phyloP scores from a whole-genome alignment of 2,888 invertebrate genomes.

The Lochmaea capreae region DNA sequence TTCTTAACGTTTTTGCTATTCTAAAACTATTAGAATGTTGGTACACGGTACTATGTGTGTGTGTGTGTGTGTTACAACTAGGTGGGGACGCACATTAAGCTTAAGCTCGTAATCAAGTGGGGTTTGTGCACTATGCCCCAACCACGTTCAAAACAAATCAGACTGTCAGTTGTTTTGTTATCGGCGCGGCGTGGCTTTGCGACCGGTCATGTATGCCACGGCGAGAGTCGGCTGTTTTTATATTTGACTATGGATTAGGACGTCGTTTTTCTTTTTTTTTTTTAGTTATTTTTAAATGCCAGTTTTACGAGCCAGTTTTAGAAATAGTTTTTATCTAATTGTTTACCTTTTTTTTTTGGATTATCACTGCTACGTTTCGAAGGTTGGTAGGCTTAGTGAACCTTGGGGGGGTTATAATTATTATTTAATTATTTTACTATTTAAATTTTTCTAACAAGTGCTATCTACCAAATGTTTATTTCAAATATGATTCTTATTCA shows the following conservation, averaged over 20 bases:
- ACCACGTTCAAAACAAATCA: slow-evolving; percentile 34
- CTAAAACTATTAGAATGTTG: slow-evolving; percentile 50
- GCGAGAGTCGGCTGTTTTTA: slow-evolving; percentile 31
- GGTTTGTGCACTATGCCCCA: slow-evolving; percentile 37
- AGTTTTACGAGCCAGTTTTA: slow-evolving; percentile 47
- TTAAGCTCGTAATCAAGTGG: slow-evolving; percentile 21
- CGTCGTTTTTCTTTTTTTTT: slow-evolving; percentile 12
- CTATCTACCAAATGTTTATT: too few species aligned
- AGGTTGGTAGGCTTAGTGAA: slow-evolving; percentile 27
- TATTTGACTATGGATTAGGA: slow-evolving; percentile 42
- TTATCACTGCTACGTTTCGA: slow-evolving; percentile 16
- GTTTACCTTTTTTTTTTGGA: slow-evolving; percentile 19
- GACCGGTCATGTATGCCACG: slow-evolving; percentile 35
- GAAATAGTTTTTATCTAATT: slow-evolving; percentile 31
- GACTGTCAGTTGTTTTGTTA: slow-evolving; percentile 36
- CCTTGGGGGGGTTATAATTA: slow-evolving; percentile 23
- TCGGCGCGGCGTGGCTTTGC: slow-evolving; percentile 34
- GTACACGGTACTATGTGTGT: slow-evolving; percentile 42
- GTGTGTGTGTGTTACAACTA: slow-evolving; percentile 23
- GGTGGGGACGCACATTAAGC: slow-evolving; percentile 48
- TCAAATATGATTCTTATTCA: too few species aligned
- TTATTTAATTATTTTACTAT: not conserved
- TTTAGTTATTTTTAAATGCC: slow-evolving; percentile 39
- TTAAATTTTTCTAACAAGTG: not conserved
- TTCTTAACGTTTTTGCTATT: slow-evolving; percentile 38